phyloP scores from a whole-genome alignment of 2,797 vertebrate genomes.

The Mycteria americana region DNA sequence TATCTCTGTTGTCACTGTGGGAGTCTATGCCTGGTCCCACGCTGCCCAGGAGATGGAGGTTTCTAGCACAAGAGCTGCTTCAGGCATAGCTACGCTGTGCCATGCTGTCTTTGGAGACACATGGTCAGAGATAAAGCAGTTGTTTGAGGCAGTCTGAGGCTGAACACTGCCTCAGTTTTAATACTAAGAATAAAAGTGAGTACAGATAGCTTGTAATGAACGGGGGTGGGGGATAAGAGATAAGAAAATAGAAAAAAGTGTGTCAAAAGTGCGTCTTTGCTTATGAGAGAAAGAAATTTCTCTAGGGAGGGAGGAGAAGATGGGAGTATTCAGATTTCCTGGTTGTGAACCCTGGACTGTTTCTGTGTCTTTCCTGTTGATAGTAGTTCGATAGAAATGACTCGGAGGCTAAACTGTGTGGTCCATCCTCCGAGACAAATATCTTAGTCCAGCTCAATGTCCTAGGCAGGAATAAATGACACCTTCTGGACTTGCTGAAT shows the following conservation, averaged over 20 bases:
- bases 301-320: background rate
- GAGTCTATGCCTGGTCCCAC: fast-evolving
- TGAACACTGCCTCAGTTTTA: background rate
- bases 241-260: background rate
- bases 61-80: background rate
- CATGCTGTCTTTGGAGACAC: fast-evolving
- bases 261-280: background rate
- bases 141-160: background rate
- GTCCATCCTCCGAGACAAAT: background rate
- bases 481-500: background rate
- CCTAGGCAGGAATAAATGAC: background rate
- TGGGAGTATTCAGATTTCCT: background rate
- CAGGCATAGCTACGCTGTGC: background rate
- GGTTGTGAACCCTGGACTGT: background rate
- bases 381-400: background rate
- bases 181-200: background rate
- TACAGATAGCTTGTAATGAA: background rate
- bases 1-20: background rate
- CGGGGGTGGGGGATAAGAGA: background rate
- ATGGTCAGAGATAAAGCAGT: fast-evolving
- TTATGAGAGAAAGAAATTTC: background rate
- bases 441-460: background rate
- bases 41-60: background rate
- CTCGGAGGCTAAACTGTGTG: background rate
- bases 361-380: background rate